phyloP scores from a whole-genome alignment of 2,797 vertebrate genomes.

The Adrianichthys oophorus region DNA sequence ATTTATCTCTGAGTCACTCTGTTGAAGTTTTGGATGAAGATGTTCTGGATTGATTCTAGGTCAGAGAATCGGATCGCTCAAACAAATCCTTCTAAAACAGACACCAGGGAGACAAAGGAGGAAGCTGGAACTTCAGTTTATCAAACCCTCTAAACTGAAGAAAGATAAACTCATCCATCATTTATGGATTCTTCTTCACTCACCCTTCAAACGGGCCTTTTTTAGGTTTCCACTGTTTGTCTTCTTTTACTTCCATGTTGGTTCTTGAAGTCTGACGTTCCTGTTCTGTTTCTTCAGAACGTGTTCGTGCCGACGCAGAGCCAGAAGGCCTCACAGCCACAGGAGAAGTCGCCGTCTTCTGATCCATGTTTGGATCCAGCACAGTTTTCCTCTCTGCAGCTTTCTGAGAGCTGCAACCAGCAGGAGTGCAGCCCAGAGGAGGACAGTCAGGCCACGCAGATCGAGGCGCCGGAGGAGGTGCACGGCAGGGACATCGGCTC shows the following conservation, averaged over 20 bases:
- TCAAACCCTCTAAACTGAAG: too few species aligned
- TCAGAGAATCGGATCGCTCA: too few species aligned
- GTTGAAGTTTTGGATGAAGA: too few species aligned
- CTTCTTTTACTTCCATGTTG: background rate
- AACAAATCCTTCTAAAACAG: too few species aligned
- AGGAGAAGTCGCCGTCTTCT: conserved; percentile 26
- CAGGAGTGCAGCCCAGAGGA: conserved; percentile 57
- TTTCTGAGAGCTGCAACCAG: conserved; percentile 74
- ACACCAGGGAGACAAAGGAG: too few species aligned
- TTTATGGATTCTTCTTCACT: too few species aligned
- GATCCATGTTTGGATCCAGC: conserved; percentile 49
- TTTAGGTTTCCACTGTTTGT: too few species aligned
- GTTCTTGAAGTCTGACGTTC: background rate
- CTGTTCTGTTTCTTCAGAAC: conserved; percentile 75
- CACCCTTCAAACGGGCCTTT: too few species aligned
- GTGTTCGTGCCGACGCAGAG: conserved; percentile 89
- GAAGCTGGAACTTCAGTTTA: too few species aligned
- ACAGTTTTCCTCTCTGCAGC: conserved; percentile 68
- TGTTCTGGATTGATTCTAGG: too few species aligned
- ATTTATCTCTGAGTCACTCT: too few species aligned
- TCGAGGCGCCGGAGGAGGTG: conserved; percentile 67
- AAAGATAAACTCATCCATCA: too few species aligned
- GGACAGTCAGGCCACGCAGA: conserved; percentile 83
- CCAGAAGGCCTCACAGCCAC: conserved; percentile 65
- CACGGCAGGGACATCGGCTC: conserved; percentile 29